A percentile compares a stretch with the other conserved stretches of the same genome.
Evolutionary conservation across 2,797 vertebrate species (phyloP).

Genomic region (Botia almorhae): DNA sequence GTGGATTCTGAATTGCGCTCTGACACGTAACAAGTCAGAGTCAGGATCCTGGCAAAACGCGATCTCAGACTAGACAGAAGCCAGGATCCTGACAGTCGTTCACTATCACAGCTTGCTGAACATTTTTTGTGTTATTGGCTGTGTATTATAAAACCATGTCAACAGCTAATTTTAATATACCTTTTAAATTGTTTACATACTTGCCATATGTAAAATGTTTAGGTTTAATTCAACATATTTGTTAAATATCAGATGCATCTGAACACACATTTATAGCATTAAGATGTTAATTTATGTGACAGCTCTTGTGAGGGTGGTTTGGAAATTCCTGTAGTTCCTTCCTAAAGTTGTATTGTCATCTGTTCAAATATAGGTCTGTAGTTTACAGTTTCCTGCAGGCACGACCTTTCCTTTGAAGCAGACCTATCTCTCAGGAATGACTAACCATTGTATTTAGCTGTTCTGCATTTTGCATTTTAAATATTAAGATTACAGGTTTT

Average conservation of each 20-base stretch:
- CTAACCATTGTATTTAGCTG: slow-evolving; percentile 28
- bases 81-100: too few relatives aligned
- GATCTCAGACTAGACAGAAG: too few relatives aligned
- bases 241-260: neutral
- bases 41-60: too few relatives aligned
- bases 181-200: too few relatives aligned
- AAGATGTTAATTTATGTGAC: neutral
- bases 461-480: neutral
- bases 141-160: slow-evolving; percentile 12
- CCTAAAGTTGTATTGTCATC: slow-evolving; percentile 72
- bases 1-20: too few relatives aligned
- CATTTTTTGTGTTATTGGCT: neutral
- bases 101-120: too few relatives aligned
- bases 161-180: slow-evolving; percentile 25
- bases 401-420: slow-evolving; percentile 53
- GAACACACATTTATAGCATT: neutral
- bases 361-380: slow-evolving; percentile 59
- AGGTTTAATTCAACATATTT: too few relatives aligned
- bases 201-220: too few relatives aligned
- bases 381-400: slow-evolving; percentile 77
- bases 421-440: slow-evolving; percentile 22
- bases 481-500: neutral
- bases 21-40: too few relatives aligned
- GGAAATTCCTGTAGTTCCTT: slow-evolving; percentile 78
- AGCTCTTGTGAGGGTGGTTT: slow-evolving; percentile 47